phyloP scores from a whole-genome alignment of 2,888 invertebrate species.

The Melieria picta region DNA sequence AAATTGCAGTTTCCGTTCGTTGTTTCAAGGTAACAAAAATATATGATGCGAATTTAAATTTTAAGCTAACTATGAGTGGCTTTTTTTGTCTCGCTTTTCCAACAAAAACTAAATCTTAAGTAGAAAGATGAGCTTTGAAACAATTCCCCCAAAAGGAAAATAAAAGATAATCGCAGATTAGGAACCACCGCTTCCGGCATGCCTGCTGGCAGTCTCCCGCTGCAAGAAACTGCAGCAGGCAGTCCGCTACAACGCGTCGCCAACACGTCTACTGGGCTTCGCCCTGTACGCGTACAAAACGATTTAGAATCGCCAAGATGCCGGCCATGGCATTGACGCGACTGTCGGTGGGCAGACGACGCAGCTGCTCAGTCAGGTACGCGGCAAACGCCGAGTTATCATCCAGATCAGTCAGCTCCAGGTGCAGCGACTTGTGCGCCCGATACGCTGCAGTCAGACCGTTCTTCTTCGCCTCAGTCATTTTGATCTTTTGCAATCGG shows the following conservation, averaged over 20 bases:
- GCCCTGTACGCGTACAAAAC: conserved; percentile 45
- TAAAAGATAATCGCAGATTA: conserved; percentile 36
- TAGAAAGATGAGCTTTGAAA: conserved; percentile 9
- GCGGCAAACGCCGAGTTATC: conserved; percentile 47
- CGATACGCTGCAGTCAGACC: conserved; percentile 41
- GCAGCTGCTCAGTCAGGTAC: conserved; percentile 44
- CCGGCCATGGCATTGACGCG: conserved; percentile 47
- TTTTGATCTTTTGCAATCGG: conserved; percentile 10
- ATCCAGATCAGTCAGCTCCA: conserved; percentile 43
- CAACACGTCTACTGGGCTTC: conserved; percentile 28
- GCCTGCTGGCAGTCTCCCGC: conserved; percentile 11
- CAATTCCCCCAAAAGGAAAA: conserved; percentile 5
- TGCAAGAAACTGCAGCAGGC: conserved; percentile 5
- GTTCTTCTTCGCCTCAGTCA: conserved; percentile 49
- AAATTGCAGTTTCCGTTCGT: not conserved
- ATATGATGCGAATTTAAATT: conserved; percentile 21
- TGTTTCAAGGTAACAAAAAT: conserved; percentile 28
- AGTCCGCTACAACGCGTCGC: not conserved
- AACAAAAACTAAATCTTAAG: not conserved
- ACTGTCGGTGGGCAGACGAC: conserved; percentile 46
- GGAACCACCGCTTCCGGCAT: conserved; percentile 29
- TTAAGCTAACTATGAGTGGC: conserved; percentile 20
- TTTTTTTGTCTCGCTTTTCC: conserved; percentile 7
- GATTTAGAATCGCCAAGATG: conserved; percentile 46
- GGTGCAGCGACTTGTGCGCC: conserved; percentile 36